Percentiles rank a stretch among this genome's conserved stretches.
phyloP scores from a whole-genome alignment of 2,888 invertebrate species.

The Pecten maximus region DNA sequence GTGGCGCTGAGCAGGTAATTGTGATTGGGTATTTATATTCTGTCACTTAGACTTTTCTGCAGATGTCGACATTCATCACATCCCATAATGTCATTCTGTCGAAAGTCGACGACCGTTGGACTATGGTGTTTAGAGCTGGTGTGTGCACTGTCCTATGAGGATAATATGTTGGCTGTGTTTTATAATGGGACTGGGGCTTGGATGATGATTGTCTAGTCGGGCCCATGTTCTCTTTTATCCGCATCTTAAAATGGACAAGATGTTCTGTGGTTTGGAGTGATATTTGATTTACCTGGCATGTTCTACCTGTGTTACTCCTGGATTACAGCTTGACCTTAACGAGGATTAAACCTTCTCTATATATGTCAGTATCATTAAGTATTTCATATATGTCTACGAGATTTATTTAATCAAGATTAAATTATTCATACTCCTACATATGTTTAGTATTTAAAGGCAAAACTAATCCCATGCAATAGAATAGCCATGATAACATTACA shows the following conservation, averaged over 20 bases:
- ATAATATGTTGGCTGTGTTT: neutral
- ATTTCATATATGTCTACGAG: neutral
- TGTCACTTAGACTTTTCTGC: neutral
- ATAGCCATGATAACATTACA: too few relatives aligned
- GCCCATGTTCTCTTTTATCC: neutral
- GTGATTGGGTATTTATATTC: neutral
- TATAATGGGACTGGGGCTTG: neutral
- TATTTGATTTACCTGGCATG: neutral
- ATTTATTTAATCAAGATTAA: too few relatives aligned
- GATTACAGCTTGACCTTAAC: neutral
- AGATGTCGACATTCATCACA: neutral
- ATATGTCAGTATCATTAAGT: neutral
- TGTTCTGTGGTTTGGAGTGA: neutral
- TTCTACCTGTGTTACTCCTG: neutral
- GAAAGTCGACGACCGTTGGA: neutral
- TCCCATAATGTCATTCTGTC: neutral
- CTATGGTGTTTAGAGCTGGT: neutral
- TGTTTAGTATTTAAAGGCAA: too few relatives aligned
- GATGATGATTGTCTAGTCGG: neutral
- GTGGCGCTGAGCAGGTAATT: slow-evolving; percentile 25
- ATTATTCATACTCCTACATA: too few relatives aligned
- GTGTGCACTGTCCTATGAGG: neutral
- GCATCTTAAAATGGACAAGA: neutral
- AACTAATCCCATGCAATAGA: too few relatives aligned
- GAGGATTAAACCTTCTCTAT: neutral